Conservation (phyloP, 2,888 invertebrate genomes). For the Nephrotoma guestfalica region DNA sequence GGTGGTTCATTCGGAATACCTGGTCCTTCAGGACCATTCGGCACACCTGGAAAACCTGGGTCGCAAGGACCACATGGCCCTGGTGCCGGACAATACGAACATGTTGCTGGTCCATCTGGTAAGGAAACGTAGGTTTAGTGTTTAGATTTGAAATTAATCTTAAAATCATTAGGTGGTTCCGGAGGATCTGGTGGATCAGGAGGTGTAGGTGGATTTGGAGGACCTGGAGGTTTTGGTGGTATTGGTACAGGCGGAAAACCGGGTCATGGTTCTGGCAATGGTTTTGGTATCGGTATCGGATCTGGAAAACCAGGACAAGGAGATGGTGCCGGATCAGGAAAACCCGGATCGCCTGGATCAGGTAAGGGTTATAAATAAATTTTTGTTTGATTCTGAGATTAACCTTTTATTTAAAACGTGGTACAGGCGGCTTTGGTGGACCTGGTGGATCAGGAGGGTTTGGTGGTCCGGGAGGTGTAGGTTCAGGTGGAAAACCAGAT, state of each 20-base stretch:
- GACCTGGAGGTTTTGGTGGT: not conserved
- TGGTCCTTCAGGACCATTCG: not conserved
- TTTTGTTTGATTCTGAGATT: not conserved
- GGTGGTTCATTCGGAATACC: not conserved
- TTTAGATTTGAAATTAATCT: too few species aligned
- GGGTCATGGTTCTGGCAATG: not conserved
- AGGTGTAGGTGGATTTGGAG: not conserved
- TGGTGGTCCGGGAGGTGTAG: not conserved
- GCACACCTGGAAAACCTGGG: not conserved
- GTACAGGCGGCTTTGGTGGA: slow-evolving; percentile 10
- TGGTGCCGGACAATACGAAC: not conserved
- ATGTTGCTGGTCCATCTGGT: not conserved
- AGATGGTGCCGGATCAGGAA: slow-evolving; percentile 4
- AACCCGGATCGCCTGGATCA: slow-evolving; percentile 13
- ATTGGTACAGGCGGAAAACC: not conserved
- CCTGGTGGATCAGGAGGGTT: slow-evolving; percentile 7
- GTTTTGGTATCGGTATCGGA: too few species aligned
- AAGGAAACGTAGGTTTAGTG: too few species aligned
- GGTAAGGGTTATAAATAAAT: not conserved
- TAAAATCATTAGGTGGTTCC: too few species aligned
- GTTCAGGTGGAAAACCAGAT: slow-evolving; percentile 7
- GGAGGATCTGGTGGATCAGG: too few species aligned
- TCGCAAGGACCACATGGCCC: slow-evolving; percentile 14
- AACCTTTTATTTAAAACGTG: not conserved
- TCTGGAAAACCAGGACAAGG: too few species aligned